These are phyloP conservation scores for Alauda arvensis DNA, from an alignment of 2,797 vertebrate genomes.

Conservation along the genomic window DNA sequence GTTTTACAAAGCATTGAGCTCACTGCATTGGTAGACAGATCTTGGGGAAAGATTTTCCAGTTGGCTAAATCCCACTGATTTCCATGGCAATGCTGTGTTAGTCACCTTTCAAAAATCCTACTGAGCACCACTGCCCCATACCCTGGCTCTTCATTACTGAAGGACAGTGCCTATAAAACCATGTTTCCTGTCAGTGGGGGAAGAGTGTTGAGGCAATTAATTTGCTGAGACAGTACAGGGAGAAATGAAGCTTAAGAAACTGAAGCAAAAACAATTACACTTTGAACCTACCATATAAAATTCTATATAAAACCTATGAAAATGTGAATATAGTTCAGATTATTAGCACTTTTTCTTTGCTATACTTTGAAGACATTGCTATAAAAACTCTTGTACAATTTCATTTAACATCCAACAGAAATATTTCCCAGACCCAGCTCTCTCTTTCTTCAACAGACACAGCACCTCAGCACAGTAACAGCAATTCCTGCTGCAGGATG, in stretches of 20 bases:
- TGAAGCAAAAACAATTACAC: not conserved
- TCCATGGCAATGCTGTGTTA: not conserved
- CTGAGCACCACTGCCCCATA: not conserved
- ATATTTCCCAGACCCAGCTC: not conserved
- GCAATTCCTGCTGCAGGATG: not conserved
- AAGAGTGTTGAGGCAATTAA: not conserved
- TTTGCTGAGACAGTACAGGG: not conserved
- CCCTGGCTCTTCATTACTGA: not conserved
- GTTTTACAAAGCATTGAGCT: not conserved
- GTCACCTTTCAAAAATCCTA: not conserved
- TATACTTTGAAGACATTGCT: not conserved
- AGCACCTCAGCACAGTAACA: not conserved
- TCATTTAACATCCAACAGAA: not conserved
- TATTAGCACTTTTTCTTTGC: rapidly evolving
- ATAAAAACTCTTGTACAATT: not conserved
- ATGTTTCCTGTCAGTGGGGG: not conserved
- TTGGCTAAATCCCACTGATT: not conserved
- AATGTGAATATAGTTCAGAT: not conserved
- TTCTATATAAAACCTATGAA: not conserved
- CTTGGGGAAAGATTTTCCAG: not conserved
- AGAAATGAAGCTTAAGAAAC: not conserved
- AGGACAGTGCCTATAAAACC: not conserved
- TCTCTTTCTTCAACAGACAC: not conserved
- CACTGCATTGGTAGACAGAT: not conserved
- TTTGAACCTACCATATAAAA: not conserved